phyloP scores from a whole-genome alignment of 2,113 vertebrate genomes.

The Alces alces region DNA sequence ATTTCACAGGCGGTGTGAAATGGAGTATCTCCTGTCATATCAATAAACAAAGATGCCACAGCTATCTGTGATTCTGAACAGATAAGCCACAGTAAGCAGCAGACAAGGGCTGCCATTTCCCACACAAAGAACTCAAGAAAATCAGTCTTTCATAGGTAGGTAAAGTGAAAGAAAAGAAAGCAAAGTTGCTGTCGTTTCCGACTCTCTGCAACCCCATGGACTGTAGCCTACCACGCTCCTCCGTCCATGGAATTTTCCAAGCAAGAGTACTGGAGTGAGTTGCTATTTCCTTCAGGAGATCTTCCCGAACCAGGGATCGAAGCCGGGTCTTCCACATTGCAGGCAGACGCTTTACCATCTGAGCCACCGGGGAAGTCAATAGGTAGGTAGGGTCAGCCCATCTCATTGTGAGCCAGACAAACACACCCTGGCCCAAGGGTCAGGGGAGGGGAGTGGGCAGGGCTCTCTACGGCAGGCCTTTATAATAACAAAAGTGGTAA shows the following conservation, averaged over 20 bases:
- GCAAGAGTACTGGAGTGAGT: too few species aligned
- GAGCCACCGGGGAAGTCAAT: too few species aligned
- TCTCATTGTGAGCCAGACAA: neutral
- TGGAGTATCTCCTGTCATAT: neutral
- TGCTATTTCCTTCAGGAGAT: too few species aligned
- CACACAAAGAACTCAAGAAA: neutral
- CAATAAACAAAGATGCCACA: neutral
- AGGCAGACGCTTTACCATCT: too few species aligned
- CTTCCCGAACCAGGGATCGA: too few species aligned
- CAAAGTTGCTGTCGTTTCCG: too few species aligned
- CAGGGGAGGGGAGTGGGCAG: neutral
- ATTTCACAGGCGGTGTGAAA: neutral
- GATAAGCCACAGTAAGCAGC: neutral
- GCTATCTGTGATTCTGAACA: neutral
- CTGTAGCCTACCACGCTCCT: too few species aligned
- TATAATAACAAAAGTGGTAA: neutral
- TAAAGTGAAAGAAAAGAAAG: too few species aligned
- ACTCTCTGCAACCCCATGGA: too few species aligned
- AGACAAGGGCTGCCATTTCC: neutral
- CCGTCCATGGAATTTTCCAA: too few species aligned
- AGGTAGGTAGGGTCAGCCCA: neutral
- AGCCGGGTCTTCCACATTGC: too few species aligned
- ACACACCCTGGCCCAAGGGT: neutral
- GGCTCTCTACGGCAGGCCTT: neutral
- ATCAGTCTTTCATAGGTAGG: neutral